A percentile compares a stretch with the other conserved stretches of the same genome.
phyloP scores from a whole-genome alignment of 2,888 invertebrate genomes.

The Prosopocoilus inquinatus region DNA sequence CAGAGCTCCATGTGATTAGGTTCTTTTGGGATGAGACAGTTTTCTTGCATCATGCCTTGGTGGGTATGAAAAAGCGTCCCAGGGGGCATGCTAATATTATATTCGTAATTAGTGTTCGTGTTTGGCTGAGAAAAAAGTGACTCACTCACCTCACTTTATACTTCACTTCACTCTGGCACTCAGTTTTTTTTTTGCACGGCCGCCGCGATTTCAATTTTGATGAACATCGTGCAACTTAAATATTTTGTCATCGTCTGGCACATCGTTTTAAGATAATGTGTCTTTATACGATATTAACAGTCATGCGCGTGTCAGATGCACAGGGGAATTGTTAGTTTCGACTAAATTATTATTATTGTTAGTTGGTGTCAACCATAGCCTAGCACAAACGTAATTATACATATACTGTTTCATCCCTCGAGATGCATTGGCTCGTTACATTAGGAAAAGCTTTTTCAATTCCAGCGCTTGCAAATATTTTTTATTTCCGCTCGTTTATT shows the following conservation, averaged over 20 bases:
- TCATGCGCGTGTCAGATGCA: constrained; percentile 32
- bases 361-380: constrained; percentile 47
- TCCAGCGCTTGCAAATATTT: constrained; percentile 11
- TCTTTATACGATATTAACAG: constrained; percentile 11
- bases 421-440: constrained; percentile 25
- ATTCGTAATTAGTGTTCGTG: too few relatives aligned
- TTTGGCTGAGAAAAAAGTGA: too few relatives aligned
- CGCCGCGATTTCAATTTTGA: constrained; percentile 1
- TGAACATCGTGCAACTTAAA: neutral
- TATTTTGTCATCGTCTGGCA: constrained; percentile 14
- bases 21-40: constrained; percentile 6
- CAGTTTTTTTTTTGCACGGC: neutral
- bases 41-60: constrained; percentile 13
- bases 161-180: too few relatives aligned
- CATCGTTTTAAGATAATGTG: constrained; percentile 15
- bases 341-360: constrained; percentile 38
- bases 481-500: neutral
- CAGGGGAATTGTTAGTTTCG: constrained; percentile 41
- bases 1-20: neutral
- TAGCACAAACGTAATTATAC: constrained; percentile 45
- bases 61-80: constrained; percentile 18
- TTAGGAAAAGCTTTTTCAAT: constrained; percentile 7
- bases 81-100: constrained; percentile 16
- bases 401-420: constrained; percentile 45
- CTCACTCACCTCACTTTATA: too few relatives aligned